A percentile compares a stretch with the other conserved stretches of the same genome.
Conservation (phyloP, 2,888 invertebrate species). For the Steinernema carpocapsae region DNA sequence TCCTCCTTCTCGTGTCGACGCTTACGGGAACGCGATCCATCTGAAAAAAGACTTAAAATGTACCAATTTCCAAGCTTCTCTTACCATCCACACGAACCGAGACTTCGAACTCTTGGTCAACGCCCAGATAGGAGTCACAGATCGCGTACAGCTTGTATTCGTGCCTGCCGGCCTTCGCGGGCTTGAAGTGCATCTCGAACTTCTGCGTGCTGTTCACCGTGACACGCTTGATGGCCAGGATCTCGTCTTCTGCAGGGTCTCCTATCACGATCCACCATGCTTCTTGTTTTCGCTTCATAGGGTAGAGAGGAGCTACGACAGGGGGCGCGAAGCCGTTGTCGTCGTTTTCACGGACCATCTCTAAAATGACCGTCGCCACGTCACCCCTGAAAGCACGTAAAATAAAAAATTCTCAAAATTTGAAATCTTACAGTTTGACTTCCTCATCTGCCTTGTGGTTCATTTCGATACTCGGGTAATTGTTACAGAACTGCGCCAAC, state of each 20-base stretch:
- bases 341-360: constrained; percentile 86
- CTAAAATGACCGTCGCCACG: constrained; percentile 86
- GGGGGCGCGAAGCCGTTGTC: constrained; percentile 79
- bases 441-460: constrained; percentile 76
- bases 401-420: not conserved
- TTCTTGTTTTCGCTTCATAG: constrained; percentile 77
- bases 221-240: constrained; percentile 92
- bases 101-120: constrained; percentile 89
- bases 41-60: constrained; percentile 1
- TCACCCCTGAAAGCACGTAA: constrained; percentile 77
- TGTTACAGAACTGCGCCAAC: constrained; percentile 96
- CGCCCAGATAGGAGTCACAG: constrained; percentile 98
- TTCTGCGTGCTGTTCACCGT: constrained; percentile 86
- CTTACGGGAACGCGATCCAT: constrained; percentile 3
- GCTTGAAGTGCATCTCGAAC: constrained; percentile 85
- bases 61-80: too few relatives aligned
- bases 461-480: constrained; percentile 97
- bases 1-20: constrained; percentile 17
- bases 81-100: constrained; percentile 14
- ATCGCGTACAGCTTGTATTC: constrained; percentile 95
- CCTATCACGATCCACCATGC: constrained; percentile 96
- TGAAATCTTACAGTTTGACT: constrained; percentile 37
- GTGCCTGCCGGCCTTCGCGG: constrained; percentile 75
- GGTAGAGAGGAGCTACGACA: constrained; percentile 97
- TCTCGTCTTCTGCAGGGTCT: constrained; percentile 88